Evolutionary conservation across 1,140 invertebrate species (phyloP), one percentile per base, ranked within the genome.

Genomic region (Aphis gossypii): DNA sequence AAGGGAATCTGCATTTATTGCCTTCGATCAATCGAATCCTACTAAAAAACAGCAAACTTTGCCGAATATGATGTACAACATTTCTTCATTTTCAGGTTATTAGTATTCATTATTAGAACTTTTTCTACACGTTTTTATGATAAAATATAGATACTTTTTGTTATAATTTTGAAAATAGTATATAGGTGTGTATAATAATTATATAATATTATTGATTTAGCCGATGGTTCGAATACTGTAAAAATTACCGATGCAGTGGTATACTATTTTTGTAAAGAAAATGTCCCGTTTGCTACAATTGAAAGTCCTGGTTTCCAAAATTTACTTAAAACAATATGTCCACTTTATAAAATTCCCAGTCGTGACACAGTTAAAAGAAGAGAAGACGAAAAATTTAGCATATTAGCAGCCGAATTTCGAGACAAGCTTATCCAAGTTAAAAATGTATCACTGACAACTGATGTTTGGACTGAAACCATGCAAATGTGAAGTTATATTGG

Each of bases 191-290:
- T 35, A 82, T 82, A 35, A 35, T 82, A 35, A 35, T 82, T 82
- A 35, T 35, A 82, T 83, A 83, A 76, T 41, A 83, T 83, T 83
- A 41, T 83, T 83, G 38, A 83, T 83, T 83, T 83, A 83, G 82
- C 82, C 21, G 82, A 83, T 83, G 82, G 82, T 83, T 83, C 82
- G 82, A 83, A 83, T 38, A 83, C 82, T 38, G 82, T 83, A 83
- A 83, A 83, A 83, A 83, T 83, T 83, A 83, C 82, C 35, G 82
- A 83, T 83, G 82, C 14, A 83, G 82, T 83, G 21, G 82, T 83
- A 83, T 83, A 83, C 82, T 83, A 83, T 41, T 83, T 83, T 83
- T 83, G 35, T 38, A 83, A 83, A 83, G 82, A 83, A 83, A 83
- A 83, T 83, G 82, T 83, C 82, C 82, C 82, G 21, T 83, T 38